These are phyloP conservation scores for Sarotherodon lohbergeri DNA, from an alignment of 2,113 vertebrate species.

Conservation along the genomic window DNA sequence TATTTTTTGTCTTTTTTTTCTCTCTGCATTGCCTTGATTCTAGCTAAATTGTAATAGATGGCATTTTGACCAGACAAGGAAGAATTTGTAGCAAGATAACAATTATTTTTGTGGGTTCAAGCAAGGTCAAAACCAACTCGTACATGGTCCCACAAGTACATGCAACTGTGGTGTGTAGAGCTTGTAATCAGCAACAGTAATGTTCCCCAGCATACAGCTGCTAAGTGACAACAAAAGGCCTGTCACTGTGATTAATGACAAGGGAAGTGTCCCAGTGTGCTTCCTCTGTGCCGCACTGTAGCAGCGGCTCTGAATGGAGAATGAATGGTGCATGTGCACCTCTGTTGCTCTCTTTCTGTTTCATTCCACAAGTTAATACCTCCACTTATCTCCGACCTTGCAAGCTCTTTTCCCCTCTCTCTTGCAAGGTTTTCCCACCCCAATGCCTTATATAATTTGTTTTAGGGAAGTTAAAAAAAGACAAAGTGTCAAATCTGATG, in stretches of 20 bases:
- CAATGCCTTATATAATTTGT: not conserved
- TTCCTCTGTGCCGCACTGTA: slow-evolving; percentile 41
- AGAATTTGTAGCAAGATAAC: not conserved
- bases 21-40: not conserved
- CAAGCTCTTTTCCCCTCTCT: not conserved
- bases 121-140: not conserved
- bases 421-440: not conserved
- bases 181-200: slow-evolving; percentile 50
- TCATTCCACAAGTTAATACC: slow-evolving; percentile 41
- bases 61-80: not conserved
- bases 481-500: not conserved
- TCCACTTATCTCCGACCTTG: slow-evolving; percentile 50
- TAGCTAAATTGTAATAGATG: not conserved
- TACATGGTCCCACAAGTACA: not conserved
- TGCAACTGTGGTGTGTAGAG: not conserved
- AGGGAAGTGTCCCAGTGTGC: slow-evolving; percentile 51
- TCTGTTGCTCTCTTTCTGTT: slow-evolving; percentile 29
- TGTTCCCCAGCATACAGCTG: slow-evolving; percentile 64
- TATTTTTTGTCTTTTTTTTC: not conserved
- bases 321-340: not conserved
- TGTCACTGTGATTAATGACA: slow-evolving; percentile 74
- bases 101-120: slow-evolving; percentile 10
- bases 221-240: slow-evolving; percentile 72
- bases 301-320: slow-evolving; percentile 2
- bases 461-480: not conserved